A percentile compares a stretch with the other conserved stretches of the same genome.
phyloP scores from a whole-genome alignment of 2,113 vertebrate genomes.

The Takifugu bimaculatus region DNA sequence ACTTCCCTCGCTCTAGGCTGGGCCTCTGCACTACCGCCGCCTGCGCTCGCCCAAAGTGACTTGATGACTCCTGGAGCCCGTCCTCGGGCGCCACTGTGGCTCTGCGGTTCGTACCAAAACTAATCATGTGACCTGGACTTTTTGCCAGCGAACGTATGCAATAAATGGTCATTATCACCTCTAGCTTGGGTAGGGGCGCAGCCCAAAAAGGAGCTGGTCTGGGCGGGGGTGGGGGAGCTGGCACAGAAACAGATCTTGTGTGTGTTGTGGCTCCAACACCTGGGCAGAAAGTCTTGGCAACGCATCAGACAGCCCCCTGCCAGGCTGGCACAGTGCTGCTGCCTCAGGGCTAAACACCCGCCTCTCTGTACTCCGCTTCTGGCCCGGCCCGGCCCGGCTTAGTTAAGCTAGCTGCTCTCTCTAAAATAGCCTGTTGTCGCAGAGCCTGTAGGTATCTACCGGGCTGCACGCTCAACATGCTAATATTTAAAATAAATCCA shows the following conservation, averaged over 20 bases:
- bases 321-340: slow-evolving; percentile 62
- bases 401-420: slow-evolving; percentile 23
- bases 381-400: slow-evolving; percentile 26
- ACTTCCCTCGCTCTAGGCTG: slow-evolving; percentile 47
- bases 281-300: slow-evolving; percentile 71
- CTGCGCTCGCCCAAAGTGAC: slow-evolving; percentile 18
- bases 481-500: slow-evolving; percentile 10
- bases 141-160: not conserved
- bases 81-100: not conserved
- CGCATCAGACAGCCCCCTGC: slow-evolving; percentile 70
- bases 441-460: slow-evolving; percentile 48
- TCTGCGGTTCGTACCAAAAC: not conserved
- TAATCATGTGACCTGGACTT: not conserved
- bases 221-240: slow-evolving; percentile 49
- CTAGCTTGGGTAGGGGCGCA: not conserved
- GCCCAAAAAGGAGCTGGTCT: slow-evolving; percentile 21
- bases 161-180: not conserved
- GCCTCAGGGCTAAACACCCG: slow-evolving; percentile 55
- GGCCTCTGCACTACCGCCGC: slow-evolving; percentile 30
- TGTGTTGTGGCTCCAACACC: slow-evolving; percentile 74
- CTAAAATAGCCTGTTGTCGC: slow-evolving; percentile 41
- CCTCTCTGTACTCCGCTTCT: slow-evolving; percentile 46
- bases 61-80: slow-evolving; percentile 8
- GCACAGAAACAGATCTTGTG: slow-evolving; percentile 70
- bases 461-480: slow-evolving; percentile 38